A percentile compares a stretch with the other conserved stretches of the same genome.
These are phyloP conservation scores for Stichodactyla helianthus DNA, from an alignment of 64 coral and sea anemone genomes.

Conservation along the genomic window DNA sequence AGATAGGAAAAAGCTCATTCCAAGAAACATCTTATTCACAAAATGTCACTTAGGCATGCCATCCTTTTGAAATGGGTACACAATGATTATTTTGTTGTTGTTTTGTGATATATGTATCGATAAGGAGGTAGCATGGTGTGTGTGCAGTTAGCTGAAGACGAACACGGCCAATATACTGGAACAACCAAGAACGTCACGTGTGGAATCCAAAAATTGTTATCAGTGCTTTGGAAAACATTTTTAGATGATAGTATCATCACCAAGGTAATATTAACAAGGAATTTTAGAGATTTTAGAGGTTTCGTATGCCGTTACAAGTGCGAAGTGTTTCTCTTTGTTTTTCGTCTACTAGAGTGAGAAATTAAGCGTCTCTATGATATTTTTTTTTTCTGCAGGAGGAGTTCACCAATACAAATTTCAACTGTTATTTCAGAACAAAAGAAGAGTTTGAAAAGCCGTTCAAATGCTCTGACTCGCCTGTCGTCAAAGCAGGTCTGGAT, in stretches of 20 bases:
- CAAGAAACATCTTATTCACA: too few relatives aligned
- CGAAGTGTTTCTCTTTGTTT: too few relatives aligned
- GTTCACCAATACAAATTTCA: conserved; percentile 46
- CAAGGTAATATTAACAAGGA: background rate
- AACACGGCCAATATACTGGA: conserved; percentile 24
- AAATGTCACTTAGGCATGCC: too few relatives aligned
- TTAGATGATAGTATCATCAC: conserved; percentile 36
- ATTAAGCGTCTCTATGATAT: too few relatives aligned
- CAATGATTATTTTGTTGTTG: too few relatives aligned
- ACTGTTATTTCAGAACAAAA: conserved; percentile 27
- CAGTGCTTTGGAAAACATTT: conserved; percentile 33
- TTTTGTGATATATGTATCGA: too few relatives aligned
- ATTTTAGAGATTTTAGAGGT: background rate
- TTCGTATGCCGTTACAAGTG: too few relatives aligned
- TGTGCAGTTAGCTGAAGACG: conserved; percentile 20
- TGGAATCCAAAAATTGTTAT: background rate
- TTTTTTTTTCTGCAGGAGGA: conserved; percentile 41
- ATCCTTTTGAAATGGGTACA: too few relatives aligned
- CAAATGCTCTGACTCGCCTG: conserved; percentile 22
- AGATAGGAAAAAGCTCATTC: too few relatives aligned
- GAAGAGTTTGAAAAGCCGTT: conserved; percentile 71
- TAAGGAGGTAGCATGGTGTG: conserved; percentile 29
- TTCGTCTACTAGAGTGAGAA: too few relatives aligned
- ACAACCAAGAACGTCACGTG: background rate
- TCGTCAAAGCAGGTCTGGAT: conserved; percentile 47